Conservation (phyloP, 2,797 vertebrate genomes). For the Paratrypauchen microcephalus region DNA sequence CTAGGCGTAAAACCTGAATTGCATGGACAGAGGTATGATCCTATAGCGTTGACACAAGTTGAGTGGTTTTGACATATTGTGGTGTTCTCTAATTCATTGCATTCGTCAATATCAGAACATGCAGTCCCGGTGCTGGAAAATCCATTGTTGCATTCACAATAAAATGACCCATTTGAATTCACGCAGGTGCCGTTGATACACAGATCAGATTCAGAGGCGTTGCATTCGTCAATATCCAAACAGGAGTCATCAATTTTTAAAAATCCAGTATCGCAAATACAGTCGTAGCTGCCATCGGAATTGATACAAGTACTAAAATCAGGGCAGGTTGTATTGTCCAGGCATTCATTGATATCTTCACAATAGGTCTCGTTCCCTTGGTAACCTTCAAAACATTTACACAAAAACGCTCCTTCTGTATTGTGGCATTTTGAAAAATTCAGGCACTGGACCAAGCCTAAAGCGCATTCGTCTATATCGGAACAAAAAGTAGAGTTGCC, state of each 20-base stretch:
- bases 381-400: slow-evolving; percentile 79
- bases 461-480: slow-evolving; percentile 66
- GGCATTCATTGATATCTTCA: slow-evolving; percentile 78
- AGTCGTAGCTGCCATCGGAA: slow-evolving; percentile 67
- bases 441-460: slow-evolving; percentile 64
- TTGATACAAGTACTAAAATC: slow-evolving; percentile 77
- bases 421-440: slow-evolving; percentile 75
- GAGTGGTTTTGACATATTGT: slow-evolving; percentile 69
- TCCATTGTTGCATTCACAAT: slow-evolving; percentile 75
- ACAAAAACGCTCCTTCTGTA: slow-evolving; percentile 70
- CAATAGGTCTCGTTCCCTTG: slow-evolving; percentile 64
- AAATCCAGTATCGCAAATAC: slow-evolving; percentile 76
- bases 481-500: slow-evolving; percentile 67
- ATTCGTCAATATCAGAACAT: slow-evolving; percentile 82
- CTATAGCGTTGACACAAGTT: slow-evolving; percentile 73
- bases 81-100: slow-evolving; percentile 52
- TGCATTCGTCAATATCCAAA: slow-evolving; percentile 78
- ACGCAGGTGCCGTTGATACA: slow-evolving; percentile 76
- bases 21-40: slow-evolving; percentile 78
- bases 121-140: slow-evolving; percentile 71
- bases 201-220: slow-evolving; percentile 13
- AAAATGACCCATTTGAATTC: slow-evolving; percentile 78
- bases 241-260: slow-evolving; percentile 56
- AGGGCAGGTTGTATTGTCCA: slow-evolving; percentile 65
- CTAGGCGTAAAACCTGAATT: slow-evolving; percentile 69